Evolutionary conservation across 2,113 vertebrate genomes (phyloP), one percentile per base, ranked within the genome.

Genomic region (Turnix velox): DNA sequence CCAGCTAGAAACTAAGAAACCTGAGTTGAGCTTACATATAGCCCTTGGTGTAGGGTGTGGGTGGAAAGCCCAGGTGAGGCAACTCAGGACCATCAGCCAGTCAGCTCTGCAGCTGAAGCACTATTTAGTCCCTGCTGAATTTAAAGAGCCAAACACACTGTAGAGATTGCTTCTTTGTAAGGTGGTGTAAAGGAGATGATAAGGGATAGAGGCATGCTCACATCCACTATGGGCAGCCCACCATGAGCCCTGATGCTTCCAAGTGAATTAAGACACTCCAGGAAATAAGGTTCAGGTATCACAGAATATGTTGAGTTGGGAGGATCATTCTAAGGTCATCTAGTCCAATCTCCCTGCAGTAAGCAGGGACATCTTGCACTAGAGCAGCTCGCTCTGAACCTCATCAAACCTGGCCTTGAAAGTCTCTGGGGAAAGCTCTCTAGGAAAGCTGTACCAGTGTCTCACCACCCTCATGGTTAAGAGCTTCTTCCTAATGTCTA

Each of bases 1-100:
- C 30, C 31, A 73, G 5, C 3, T 0, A 6, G 1, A 1, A 45
- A 2, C 1, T 0, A 0, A 33, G 4, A 48, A 2, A 11, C 19
- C 13, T 57, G 10, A 3, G 30, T 18, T 89, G 35, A 51, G 57
- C 46, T 63, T 27, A 51, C 40, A 63, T 67, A 45, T 2, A 83
- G 51, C 14, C 22, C 45, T 35, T 49, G 48, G 42, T 11, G 3
- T 10, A n/a, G 40, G 12, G 24, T 16, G 18, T 16, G 43, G 68
- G 39, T 10, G 20, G 43, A 27, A 75, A 42, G 52, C 24, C 33
- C 92, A 82, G 66, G 27, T 63, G 85, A 40, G 24, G 14, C 6
- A 13, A 51, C 7, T 6, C 16, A 52, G 46, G 37, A 48, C 14
- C 79, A 48, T 24, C 45, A 87, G 35, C 25, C 24, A 72, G 31